These are phyloP conservation scores for Nemapogon koenigi DNA, from an alignment of 2,888 invertebrate species.

Conservation along the genomic window DNA sequence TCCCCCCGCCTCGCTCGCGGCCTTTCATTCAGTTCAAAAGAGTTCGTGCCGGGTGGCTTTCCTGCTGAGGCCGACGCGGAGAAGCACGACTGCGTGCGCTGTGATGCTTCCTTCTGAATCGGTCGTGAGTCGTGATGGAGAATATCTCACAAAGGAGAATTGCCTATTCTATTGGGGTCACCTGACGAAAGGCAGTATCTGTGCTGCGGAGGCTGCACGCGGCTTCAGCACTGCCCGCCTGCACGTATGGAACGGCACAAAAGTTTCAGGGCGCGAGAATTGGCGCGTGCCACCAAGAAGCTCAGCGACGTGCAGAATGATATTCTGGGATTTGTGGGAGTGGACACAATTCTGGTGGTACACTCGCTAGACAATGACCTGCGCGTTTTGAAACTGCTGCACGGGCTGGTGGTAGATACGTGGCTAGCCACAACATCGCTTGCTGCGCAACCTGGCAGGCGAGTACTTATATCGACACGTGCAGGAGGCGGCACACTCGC, in stretches of 20 bases:
- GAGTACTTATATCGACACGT: constrained; percentile 80
- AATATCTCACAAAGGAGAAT: constrained; percentile 74
- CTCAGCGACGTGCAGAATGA: constrained; percentile 85
- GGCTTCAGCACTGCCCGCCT: constrained; percentile 71
- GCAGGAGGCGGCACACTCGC: constrained; percentile 87
- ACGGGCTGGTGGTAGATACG: constrained; percentile 88
- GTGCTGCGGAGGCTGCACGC: constrained; percentile 68
- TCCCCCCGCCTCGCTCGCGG: constrained; percentile 53
- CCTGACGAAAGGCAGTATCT: constrained; percentile 55
- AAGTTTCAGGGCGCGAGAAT: constrained; percentile 72
- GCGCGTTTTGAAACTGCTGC: constrained; percentile 83
- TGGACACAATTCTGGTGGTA: constrained; percentile 90
- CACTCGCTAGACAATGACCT: constrained; percentile 96
- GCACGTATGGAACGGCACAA: constrained; percentile 82
- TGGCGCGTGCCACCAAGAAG: constrained; percentile 69
- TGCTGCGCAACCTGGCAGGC: constrained; percentile 79
- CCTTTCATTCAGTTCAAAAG: constrained; percentile 66
- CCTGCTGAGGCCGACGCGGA: constrained; percentile 61
- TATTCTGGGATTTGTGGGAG: constrained; percentile 78
- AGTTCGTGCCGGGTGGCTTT: constrained; percentile 67
- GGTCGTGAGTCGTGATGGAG: constrained; percentile 71
- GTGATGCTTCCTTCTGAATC: constrained; percentile 75
- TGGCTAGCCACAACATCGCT: constrained; percentile 85
- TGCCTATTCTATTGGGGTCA: constrained; percentile 94
- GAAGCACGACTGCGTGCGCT: constrained; percentile 74